Conservation (phyloP, 2,888 invertebrate species). For the Drosophila kuntzei region DNA sequence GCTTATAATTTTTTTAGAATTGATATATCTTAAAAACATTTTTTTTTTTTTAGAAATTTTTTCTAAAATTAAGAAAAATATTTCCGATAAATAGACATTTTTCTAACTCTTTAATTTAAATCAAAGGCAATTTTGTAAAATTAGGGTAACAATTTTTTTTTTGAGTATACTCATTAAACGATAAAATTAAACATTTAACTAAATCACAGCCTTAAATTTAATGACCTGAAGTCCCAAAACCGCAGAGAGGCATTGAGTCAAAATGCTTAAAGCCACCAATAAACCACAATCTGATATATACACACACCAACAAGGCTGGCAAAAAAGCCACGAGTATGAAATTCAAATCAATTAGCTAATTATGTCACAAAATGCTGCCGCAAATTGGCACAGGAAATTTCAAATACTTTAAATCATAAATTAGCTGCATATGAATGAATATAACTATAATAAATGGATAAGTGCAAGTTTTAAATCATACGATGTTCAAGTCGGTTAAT, state of each 20-base stretch:
- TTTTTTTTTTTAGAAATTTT: too few relatives aligned
- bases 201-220: background rate
- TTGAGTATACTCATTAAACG: background rate
- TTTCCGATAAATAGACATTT: too few relatives aligned
- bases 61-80: too few relatives aligned
- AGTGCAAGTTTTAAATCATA: constrained; percentile 3
- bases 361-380: constrained; percentile 58
- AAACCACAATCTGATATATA: constrained; percentile 61
- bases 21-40: too few relatives aligned
- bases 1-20: too few relatives aligned
- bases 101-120: too few relatives aligned
- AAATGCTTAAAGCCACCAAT: constrained; percentile 44
- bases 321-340: constrained; percentile 59
- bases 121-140: too few relatives aligned
- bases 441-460: background rate
- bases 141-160: too few relatives aligned
- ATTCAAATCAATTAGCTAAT: constrained; percentile 79
- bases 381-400: constrained; percentile 36
- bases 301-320: constrained; percentile 35
- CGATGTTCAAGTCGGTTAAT: background rate
- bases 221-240: constrained; percentile 30
- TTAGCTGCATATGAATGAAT: background rate
- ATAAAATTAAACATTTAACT: too few relatives aligned
- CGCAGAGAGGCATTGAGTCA: constrained; percentile 50
- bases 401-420: constrained; percentile 10